Conservation (phyloP, 64 coral and sea anemone species). For the Trachythela sp. region DNA sequence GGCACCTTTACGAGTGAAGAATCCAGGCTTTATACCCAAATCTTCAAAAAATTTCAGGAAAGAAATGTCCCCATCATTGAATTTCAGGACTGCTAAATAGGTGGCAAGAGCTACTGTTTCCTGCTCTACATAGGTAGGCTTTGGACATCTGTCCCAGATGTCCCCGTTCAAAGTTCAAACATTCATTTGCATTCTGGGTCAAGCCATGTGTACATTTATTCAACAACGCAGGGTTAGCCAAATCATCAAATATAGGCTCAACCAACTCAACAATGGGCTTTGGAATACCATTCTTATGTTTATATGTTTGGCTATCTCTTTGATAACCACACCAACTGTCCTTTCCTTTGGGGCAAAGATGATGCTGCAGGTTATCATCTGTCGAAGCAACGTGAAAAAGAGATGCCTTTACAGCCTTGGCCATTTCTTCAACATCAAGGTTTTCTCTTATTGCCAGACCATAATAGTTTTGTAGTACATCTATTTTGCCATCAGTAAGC, state of each 20-base stretch:
- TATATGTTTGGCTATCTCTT: no score
- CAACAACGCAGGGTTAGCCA: not conserved
- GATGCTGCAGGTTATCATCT: not conserved
- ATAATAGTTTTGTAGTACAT: no score
- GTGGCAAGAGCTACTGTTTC: not conserved
- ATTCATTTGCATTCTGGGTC: not conserved
- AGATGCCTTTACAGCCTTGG: not conserved
- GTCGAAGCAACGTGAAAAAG: not conserved
- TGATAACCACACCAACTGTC: no score
- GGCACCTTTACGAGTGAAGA: not conserved
- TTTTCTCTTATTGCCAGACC: slow-evolving; percentile 12
- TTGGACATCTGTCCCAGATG: slow-evolving; percentile 4
- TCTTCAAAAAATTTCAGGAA: not conserved
- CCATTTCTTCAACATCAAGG: no score
- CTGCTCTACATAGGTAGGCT: not conserved
- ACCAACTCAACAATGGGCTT: no score
- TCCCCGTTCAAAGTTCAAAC: not conserved
- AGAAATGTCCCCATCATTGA: not conserved
- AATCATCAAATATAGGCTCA: not conserved
- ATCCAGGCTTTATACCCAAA: not conserved
- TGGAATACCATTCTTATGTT: no score
- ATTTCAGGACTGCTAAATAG: not conserved
- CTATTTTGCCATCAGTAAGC: no score
- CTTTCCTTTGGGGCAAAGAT: no score
- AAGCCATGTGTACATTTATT: slow-evolving; percentile 7